phyloP scores from a whole-genome alignment of 2,797 vertebrate genomes.

The Carapus acus region DNA sequence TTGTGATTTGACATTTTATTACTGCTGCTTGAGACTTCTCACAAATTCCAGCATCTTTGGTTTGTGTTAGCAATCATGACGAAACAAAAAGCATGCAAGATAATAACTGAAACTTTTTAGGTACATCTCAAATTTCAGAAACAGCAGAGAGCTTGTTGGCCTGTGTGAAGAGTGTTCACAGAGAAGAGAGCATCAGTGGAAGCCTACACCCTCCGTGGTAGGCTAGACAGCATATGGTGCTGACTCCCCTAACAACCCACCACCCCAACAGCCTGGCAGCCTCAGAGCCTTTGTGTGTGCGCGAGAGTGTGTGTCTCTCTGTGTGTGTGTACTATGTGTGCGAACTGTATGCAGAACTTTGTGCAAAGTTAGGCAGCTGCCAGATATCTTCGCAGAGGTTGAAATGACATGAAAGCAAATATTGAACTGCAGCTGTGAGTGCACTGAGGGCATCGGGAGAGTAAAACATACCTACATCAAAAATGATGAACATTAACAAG shows the following conservation, averaged over 20 bases:
- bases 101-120: too few species aligned
- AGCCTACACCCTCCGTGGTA: conserved; percentile 52
- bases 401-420: conserved; percentile 13
- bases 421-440: conserved; percentile 6
- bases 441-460: conserved; percentile 18
- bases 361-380: conserved; percentile 41
- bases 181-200: conserved; percentile 24
- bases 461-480: conserved; percentile 18
- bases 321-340: conserved; percentile 19
- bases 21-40: too few species aligned
- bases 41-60: too few species aligned
- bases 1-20: too few species aligned
- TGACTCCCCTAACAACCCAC: conserved; percentile 72
- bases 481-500: conserved; percentile 25
- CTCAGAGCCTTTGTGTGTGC: conserved; percentile 18
- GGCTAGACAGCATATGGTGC: conserved; percentile 78
- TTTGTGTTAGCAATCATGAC: too few species aligned
- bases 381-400: conserved; percentile 34
- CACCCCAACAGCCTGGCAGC: conserved; percentile 66
- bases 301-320: conserved; percentile 27
- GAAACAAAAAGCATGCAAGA: too few species aligned
- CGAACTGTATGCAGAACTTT: conserved; percentile 32
- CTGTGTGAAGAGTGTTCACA: too few species aligned
- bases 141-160: too few species aligned
- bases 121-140: too few species aligned